phyloP scores from a whole-genome alignment of 2,797 vertebrate genomes.

The Scarus forsteni region DNA sequence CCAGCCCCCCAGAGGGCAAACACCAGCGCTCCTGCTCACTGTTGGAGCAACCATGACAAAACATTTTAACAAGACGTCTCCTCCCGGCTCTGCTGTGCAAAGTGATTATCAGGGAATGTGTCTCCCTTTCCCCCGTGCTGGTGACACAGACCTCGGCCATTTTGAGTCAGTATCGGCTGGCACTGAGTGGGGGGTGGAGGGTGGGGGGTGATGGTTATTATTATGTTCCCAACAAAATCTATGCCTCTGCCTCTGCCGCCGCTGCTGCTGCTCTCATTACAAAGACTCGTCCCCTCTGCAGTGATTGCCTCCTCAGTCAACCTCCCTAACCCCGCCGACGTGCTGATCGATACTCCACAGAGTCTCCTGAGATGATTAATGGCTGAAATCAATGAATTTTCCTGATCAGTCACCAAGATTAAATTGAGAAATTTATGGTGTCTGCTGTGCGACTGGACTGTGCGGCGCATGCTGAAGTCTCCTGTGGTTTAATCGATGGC shows the following conservation, averaged over 20 bases:
- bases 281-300: constrained; percentile 37
- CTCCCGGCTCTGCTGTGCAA: constrained; percentile 34
- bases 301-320: constrained; percentile 52
- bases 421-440: constrained; percentile 44
- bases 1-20: constrained; percentile 36
- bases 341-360: constrained; percentile 42
- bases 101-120: constrained; percentile 40
- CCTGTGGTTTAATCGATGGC: constrained; percentile 17
- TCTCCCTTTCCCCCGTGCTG: constrained; percentile 15
- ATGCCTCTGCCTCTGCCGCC: constrained; percentile 52
- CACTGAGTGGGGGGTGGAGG: constrained; percentile 34
- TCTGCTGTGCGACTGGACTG: constrained; percentile 3
- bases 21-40: constrained; percentile 43
- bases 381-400: constrained; percentile 52
- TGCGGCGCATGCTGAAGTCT: constrained; percentile 1
- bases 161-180: constrained; percentile 63
- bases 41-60: constrained; percentile 45
- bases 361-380: constrained; percentile 64
- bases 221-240: constrained; percentile 64
- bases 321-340: constrained; percentile 30
- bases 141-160: constrained; percentile 56
- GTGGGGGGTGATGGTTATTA: constrained; percentile 54
- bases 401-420: constrained; percentile 56
- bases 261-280: constrained; percentile 27
- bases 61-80: constrained; percentile 53